Evolutionary conservation across 2,888 invertebrate genomes (phyloP), one percentile per base, ranked within the genome.

Genomic region (Cheilosia soror): DNA sequence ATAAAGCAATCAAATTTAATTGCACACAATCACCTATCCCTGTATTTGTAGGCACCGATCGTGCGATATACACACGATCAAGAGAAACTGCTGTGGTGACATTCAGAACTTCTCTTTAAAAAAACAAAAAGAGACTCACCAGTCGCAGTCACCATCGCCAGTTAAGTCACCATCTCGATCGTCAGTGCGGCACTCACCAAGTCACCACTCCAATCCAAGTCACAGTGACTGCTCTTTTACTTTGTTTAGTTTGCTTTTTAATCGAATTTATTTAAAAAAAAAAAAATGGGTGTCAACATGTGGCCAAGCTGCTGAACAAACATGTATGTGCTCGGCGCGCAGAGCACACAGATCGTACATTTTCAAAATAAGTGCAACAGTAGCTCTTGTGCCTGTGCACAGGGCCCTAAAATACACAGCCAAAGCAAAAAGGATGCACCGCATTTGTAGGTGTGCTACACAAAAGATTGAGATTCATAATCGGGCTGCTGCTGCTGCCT

Each of bases 211-310:
- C 20, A 20, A 20, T 2, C 0, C 20, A 20, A 20, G 20, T 20
- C 20, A 20, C 20, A 20, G 20, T 20, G 20, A 13, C 15, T 44
- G 13, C n/a, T 15, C n/a, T 44, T 44, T 44, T 13, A 6, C 15
- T 44, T 44, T 44, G 44, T 73, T 47, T 13, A 42, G 29, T 62
- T 65, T 44, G 44, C 25, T 51, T 25, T 13, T 42, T 9, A 47
- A 15, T 33, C 27, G 44, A 40, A 76, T 60, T 66, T 49, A 51
- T 25, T 27, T 27, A 11, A 25, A 25, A 49, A 49, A 49, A 49
- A 25, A 49, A 76, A 84, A 85, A 85, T 85, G 85, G 85, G 76
- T 85, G 85, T 76, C 76, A 80, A 85, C 80, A 76, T 80, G 80
- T 75, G 76, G 57, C 65, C 66, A 60, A 79, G 58, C 44, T 58